These are phyloP conservation scores for Molossus molossus DNA, from an alignment of 2,797 vertebrate species.

Conservation along the genomic window DNA sequence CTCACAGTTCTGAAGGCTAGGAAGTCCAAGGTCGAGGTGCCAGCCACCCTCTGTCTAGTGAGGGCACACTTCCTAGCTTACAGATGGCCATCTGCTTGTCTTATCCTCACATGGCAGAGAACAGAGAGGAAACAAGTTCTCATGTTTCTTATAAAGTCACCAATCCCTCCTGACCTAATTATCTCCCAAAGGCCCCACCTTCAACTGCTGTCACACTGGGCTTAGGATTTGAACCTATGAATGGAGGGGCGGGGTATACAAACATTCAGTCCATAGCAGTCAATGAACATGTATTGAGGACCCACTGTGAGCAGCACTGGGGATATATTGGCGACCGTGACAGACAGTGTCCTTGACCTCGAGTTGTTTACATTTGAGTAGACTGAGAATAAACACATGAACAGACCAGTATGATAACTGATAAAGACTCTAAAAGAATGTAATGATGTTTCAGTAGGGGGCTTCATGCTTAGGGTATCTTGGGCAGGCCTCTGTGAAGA, in stretches of 20 bases:
- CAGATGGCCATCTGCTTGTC: background rate
- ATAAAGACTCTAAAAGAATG: background rate
- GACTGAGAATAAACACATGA: background rate
- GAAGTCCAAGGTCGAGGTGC: background rate
- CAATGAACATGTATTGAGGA: background rate
- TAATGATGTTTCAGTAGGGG: background rate
- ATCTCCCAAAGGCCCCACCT: background rate
- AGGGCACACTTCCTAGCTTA: background rate
- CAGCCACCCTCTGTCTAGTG: background rate
- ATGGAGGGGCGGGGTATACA: background rate
- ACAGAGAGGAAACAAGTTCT: background rate
- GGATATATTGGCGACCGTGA: accelerated
- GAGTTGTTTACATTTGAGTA: background rate
- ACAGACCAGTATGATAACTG: background rate
- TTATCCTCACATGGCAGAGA: background rate
- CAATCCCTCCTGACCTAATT: background rate
- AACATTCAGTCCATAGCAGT: background rate
- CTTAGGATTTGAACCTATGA: background rate
- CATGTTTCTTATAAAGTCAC: background rate
- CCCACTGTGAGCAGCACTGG: background rate
- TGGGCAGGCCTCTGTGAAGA: background rate
- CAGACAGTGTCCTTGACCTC: background rate
- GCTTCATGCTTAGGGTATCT: background rate
- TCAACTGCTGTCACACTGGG: background rate
- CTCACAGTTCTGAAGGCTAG: background rate